Conservation (phyloP, 2,113 vertebrate species). For the Ictidomys tridecemlineatus region DNA sequence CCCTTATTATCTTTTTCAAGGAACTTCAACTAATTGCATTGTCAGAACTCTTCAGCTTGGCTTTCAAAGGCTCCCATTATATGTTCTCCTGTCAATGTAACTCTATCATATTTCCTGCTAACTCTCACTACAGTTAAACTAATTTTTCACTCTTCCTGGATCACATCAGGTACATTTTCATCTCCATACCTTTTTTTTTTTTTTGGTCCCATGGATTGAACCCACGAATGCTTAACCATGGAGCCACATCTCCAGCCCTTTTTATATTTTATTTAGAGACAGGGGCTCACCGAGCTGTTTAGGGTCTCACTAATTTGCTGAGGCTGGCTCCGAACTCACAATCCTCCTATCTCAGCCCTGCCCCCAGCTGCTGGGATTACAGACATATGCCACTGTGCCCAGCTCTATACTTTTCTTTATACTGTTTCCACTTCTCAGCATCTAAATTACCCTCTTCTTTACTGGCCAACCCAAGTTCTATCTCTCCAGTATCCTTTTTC, state of each 20-base stretch:
- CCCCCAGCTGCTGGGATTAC: too few relatives aligned
- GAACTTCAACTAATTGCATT: neutral
- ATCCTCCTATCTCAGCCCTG: too few relatives aligned
- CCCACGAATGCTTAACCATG: too few relatives aligned
- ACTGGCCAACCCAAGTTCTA: neutral
- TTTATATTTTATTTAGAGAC: too few relatives aligned
- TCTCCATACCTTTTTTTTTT: neutral
- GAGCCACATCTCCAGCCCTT: too few relatives aligned
- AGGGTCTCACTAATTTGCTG: too few relatives aligned
- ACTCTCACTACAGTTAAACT: neutral
- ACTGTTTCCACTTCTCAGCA: neutral
- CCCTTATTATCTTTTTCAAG: neutral
- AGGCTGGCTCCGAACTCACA: too few relatives aligned
- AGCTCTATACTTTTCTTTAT: neutral
- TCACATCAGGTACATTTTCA: neutral
- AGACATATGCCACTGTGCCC: too few relatives aligned
- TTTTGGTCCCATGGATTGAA: too few relatives aligned
- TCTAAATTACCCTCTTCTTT: neutral
- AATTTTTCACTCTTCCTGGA: neutral
- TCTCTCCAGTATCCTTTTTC: neutral
- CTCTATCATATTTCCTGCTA: neutral
- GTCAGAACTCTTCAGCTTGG: neutral
- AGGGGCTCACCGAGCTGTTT: too few relatives aligned
- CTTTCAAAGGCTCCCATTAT: neutral
- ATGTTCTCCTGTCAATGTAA: neutral